Percentiles rank a stretch among this genome's conserved stretches.
phyloP scores from a whole-genome alignment of 1,140 invertebrate genomes.

The Caerostris extrusa region DNA sequence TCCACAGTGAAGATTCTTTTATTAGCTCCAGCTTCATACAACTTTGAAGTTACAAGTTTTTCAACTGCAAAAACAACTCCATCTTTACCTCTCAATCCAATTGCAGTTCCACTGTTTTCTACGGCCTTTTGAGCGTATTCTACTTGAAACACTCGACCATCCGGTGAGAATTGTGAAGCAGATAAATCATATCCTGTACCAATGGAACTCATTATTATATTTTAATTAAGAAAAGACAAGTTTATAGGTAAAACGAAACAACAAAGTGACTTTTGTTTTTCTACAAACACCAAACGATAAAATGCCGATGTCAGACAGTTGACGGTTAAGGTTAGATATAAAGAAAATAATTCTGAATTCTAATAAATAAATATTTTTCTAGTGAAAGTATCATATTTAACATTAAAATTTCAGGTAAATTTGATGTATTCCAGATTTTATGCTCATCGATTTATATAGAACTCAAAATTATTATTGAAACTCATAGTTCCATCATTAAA shows the following conservation, averaged over 20 bases:
- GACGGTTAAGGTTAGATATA: slow-evolving; percentile 35
- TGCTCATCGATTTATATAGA: not conserved
- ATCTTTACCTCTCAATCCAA: slow-evolving; percentile 97
- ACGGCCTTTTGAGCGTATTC: slow-evolving; percentile 99
- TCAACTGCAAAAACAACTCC: slow-evolving; percentile 98
- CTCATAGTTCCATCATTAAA: not conserved
- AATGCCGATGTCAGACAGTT: slow-evolving; percentile 73
- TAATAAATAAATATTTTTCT: too few species aligned
- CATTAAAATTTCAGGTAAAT: not conserved
- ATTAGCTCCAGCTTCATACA: slow-evolving; percentile 96
- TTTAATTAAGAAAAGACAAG: not conserved
- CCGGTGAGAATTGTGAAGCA: slow-evolving; percentile 99
- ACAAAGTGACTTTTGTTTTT: slow-evolving; percentile 3
- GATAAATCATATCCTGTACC: slow-evolving; percentile 92
- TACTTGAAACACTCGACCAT: slow-evolving; percentile 99
- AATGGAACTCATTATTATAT: slow-evolving; percentile 60
- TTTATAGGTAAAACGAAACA: not conserved
- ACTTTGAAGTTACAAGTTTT: slow-evolving; percentile 97
- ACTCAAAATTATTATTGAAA: not conserved
- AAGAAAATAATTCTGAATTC: not conserved
- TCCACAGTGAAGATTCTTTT: slow-evolving; percentile 97
- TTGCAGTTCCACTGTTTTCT: slow-evolving; percentile 98
- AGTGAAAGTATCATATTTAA: not conserved
- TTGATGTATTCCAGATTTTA: not conserved
- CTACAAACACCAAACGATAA: slow-evolving; percentile 13